These are phyloP conservation scores for Plagiodera versicolora DNA, from an alignment of 2,888 invertebrate genomes.

Conservation along the genomic window DNA sequence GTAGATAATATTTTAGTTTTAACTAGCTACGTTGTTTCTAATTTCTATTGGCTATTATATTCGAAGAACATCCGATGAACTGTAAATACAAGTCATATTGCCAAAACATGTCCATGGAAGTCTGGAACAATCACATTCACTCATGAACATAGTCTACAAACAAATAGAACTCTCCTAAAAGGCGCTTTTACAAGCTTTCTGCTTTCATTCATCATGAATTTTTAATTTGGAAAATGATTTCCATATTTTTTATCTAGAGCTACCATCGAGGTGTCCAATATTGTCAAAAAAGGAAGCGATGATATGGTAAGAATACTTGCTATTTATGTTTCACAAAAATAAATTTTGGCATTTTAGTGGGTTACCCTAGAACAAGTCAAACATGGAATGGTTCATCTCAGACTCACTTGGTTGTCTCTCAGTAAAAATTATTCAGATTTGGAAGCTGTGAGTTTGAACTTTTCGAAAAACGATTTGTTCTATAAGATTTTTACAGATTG, in stretches of 20 bases:
- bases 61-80: no score
- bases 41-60: no score
- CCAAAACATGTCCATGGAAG: no score
- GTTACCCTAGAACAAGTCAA: slow-evolving; percentile 92
- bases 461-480: background rate
- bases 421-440: slow-evolving; percentile 72
- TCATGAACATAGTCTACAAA: no score
- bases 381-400: slow-evolving; percentile 89
- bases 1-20: background rate
- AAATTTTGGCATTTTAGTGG: slow-evolving; percentile 69
- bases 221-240: background rate
- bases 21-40: no score
- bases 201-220: background rate
- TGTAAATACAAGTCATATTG: no score
- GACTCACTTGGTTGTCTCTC: slow-evolving; percentile 86
- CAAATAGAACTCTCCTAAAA: no score
- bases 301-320: slow-evolving; percentile 65
- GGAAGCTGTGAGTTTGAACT: slow-evolving; percentile 64
- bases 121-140: no score
- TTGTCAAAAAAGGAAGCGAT: slow-evolving; percentile 69
- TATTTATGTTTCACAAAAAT: background rate
- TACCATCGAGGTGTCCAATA: slow-evolving; percentile 69
- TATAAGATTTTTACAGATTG: slow-evolving; percentile 58
- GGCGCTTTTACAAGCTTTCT: no score
- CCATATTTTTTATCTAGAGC: slow-evolving; percentile 60